A percentile compares a stretch with the other conserved stretches of the same genome.
phyloP scores from a whole-genome alignment of 2,113 vertebrate genomes.

The Scopus umbretta region DNA sequence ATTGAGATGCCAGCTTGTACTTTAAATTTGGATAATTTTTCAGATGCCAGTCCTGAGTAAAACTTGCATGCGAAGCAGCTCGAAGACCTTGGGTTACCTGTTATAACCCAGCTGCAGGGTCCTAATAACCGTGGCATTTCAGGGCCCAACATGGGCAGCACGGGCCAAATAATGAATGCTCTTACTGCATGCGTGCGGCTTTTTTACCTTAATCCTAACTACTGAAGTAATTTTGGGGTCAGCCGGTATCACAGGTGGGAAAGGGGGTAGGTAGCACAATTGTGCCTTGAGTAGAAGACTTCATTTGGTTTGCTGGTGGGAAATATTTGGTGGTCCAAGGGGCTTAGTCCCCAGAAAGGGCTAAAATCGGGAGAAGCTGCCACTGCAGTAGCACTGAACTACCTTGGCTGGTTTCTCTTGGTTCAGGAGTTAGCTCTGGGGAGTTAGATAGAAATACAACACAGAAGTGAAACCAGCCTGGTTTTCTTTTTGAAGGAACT shows the following conservation, averaged over 20 bases:
- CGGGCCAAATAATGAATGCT: neutral
- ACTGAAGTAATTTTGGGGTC: neutral
- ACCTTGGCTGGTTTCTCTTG: neutral
- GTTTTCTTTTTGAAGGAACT: neutral
- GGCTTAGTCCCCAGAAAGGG: neutral
- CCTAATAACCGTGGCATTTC: rapidly evolving
- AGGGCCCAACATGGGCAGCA: neutral
- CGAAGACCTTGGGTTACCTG: neutral
- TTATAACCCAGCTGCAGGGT: too few species aligned
- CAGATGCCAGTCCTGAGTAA: neutral
- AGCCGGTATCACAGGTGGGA: neutral
- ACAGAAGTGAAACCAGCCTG: neutral
- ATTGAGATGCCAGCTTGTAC: neutral
- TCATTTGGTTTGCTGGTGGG: neutral
- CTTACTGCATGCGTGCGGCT: neutral
- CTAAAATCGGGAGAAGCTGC: neutral
- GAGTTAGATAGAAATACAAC: neutral
- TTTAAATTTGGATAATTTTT: neutral
- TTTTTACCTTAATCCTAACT: neutral
- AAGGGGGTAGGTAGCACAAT: rapidly evolving
- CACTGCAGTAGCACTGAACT: neutral
- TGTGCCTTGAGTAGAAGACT: neutral
- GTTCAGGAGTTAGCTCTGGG: neutral
- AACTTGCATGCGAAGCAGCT: neutral
- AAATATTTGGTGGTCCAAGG: neutral